phyloP scores from a whole-genome alignment of 2,888 invertebrate species.

The Spisula solida region DNA sequence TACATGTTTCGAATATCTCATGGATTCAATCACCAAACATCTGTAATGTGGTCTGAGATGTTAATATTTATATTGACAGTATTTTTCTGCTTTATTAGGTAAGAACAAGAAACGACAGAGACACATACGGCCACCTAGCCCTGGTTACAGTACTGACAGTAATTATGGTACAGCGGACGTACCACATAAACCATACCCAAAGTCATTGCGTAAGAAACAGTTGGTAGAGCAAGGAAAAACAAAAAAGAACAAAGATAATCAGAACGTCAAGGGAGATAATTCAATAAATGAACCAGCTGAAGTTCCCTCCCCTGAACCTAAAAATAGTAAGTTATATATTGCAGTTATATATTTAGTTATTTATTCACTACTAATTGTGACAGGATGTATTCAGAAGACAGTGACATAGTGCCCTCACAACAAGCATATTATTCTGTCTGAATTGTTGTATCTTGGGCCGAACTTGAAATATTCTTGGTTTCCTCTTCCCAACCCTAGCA shows the following conservation, averaged over 20 bases:
- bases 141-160: slow-evolving; percentile 87
- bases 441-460: too few species aligned
- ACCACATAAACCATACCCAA: slow-evolving; percentile 86
- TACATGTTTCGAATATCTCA: too few species aligned
- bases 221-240: slow-evolving; percentile 81
- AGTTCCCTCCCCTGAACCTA: slow-evolving; percentile 32
- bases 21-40: too few species aligned
- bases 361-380: too few species aligned
- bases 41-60: too few species aligned
- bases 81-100: not conserved
- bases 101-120: slow-evolving; percentile 64
- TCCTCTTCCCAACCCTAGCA: too few species aligned
- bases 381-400: too few species aligned
- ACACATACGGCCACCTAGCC: slow-evolving; percentile 83
- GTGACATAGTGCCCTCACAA: too few species aligned
- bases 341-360: too few species aligned
- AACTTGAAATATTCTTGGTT: too few species aligned
- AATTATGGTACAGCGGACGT: slow-evolving; percentile 86
- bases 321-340: slow-evolving; percentile 39
- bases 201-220: slow-evolving; percentile 86
- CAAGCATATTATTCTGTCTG: too few species aligned
- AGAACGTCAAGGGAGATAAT: slow-evolving; percentile 27
- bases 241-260: slow-evolving; percentile 53
- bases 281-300: slow-evolving; percentile 13
- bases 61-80: too few species aligned